Conservation (phyloP, 2,888 invertebrate genomes). For the Phania funesta region DNA sequence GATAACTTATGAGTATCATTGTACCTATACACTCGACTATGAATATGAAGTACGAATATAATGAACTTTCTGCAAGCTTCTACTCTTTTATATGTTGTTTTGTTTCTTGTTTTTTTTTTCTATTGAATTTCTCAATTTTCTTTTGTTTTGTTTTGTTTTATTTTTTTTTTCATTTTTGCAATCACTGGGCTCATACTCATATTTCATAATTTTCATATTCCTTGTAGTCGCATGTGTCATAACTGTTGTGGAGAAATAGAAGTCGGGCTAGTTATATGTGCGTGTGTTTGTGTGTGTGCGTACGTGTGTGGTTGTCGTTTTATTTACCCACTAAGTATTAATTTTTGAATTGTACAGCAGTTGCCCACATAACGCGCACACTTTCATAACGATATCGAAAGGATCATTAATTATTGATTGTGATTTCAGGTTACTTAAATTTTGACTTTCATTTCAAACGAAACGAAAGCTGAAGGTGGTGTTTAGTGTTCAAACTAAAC, state of each 20-base stretch:
- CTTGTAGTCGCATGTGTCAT: constrained; percentile 50
- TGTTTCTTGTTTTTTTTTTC: constrained; percentile 31
- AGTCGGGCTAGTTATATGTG: not conserved
- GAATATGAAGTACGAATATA: constrained; percentile 36
- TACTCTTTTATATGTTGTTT: constrained; percentile 25
- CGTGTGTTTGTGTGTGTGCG: not conserved
- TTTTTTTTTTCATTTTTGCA: constrained; percentile 55
- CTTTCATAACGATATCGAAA: not conserved
- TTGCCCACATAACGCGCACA: not conserved
- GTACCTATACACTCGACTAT: not conserved
- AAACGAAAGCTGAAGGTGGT: too few species aligned
- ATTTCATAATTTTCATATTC: constrained; percentile 68
- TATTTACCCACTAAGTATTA: too few species aligned
- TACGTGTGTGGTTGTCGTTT: not conserved
- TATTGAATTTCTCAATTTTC: constrained; percentile 62
- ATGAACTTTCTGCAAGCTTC: constrained; percentile 57
- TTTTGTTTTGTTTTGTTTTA: constrained; percentile 24
- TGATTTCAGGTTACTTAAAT: too few species aligned
- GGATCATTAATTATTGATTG: not conserved
- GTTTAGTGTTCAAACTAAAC: too few species aligned
- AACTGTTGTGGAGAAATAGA: constrained; percentile 23
- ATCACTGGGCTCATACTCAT: constrained; percentile 70
- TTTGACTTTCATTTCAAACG: not conserved
- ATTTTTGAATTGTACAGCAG: not conserved
- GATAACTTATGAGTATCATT: constrained; percentile 46